Base-by-base conservation (phyloP, 2,888 invertebrate species). In the Mylabris sibirica region DNA sequence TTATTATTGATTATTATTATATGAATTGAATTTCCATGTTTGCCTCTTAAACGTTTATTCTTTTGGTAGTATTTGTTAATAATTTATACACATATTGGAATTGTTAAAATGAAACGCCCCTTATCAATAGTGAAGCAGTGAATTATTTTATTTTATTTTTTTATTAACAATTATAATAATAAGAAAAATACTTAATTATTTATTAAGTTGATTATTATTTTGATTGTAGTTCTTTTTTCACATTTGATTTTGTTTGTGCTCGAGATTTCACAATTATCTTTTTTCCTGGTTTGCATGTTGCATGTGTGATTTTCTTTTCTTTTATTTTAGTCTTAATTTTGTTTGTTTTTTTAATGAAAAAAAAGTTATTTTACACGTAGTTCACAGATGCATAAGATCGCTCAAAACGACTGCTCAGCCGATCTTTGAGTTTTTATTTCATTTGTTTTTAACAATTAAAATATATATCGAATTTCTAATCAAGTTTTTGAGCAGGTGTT, bases 361-460 rank as follows among this genome's bases (percentile, higher is more conserved):
- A 30, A 30, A 4, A 30, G 26, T 64, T 75, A 67, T 72, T 78
- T 78, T 78, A 79, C 79, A 81, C 80, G 74, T 82, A 81, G 82
- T 83, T 78, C 83, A 84, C 84, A 84, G 84, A 84, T 84, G 84
- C 84, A 84, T 84, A 84, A 83, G 84, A 84, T 84, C 81, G 84
- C 84, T 84, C 84, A 83, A 84, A 84, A 84, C 84, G 83, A 79
- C 79, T 81, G 83, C 82, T 82, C 82, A 81, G 83, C 84, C 82
- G 81, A 83, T 77, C 79, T 71, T 61, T 41, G 35, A 41, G 35
- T 61, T 61, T 61, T 38, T 38, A 41, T 61, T 70, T 17, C 34
- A 64, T 65, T 63, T 66, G 17, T 71, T 71, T 22, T 75, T 67
- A 69, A 70, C 64, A 69, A 72, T 66, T 77, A 67, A 72, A 75